These are phyloP conservation scores for Acanthornis magna DNA, from an alignment of 2,797 vertebrate species.

Conservation along the genomic window DNA sequence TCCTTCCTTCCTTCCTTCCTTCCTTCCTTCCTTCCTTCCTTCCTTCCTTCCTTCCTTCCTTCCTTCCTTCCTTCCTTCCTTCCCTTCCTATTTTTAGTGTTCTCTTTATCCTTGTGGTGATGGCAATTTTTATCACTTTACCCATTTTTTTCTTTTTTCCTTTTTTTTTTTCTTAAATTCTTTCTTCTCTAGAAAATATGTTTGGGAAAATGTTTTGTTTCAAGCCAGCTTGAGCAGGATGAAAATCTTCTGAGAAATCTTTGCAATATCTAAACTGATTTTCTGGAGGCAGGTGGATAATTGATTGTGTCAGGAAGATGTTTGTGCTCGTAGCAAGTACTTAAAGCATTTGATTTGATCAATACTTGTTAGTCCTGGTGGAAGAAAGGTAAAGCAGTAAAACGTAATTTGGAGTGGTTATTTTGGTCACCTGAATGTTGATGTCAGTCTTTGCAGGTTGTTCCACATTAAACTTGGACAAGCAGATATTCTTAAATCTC, in stretches of 20 bases:
- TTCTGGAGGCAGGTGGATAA: not conserved
- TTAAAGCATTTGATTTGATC: not conserved
- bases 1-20: no score
- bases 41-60: no score
- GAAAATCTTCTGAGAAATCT: not conserved
- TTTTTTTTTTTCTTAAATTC: not conserved
- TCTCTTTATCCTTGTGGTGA: not conserved
- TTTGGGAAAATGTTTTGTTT: not conserved
- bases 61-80: no score
- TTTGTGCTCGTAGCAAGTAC: not conserved
- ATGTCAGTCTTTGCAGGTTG: not conserved
- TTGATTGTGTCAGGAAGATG: not conserved
- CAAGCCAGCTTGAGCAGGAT: not conserved
- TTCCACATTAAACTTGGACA: not conserved
- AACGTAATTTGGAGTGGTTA: not conserved
- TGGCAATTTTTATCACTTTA: not conserved
- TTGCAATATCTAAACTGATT: not conserved
- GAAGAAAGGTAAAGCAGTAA: not conserved
- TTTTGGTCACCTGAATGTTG: not conserved
- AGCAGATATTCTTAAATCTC: not conserved
- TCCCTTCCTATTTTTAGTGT: no score
- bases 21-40: no score
- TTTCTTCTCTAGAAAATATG: not conserved
- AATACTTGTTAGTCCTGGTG: not conserved
- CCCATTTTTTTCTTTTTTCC: fast-evolving